Evolutionary conservation across 2,113 vertebrate genomes (phyloP).

Genomic region (Atlantisia rogersi): DNA sequence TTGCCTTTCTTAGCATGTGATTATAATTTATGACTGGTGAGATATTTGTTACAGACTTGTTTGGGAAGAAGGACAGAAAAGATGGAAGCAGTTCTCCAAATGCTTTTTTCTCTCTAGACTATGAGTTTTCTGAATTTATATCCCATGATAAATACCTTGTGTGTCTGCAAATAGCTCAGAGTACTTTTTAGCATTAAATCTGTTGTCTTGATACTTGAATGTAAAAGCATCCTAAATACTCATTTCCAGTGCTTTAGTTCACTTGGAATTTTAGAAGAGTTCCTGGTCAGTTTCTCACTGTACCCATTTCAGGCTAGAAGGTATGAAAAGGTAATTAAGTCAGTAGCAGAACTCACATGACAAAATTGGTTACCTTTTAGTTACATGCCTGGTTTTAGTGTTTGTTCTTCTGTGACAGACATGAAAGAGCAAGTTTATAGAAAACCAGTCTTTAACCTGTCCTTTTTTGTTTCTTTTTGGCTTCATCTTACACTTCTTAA

Average conservation of each 20-base stretch:
- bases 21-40: not conserved
- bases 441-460: not conserved
- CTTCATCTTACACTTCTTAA: not conserved
- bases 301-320: not conserved
- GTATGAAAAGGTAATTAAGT: not conserved
- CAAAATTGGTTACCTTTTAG: not conserved
- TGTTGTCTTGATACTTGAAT: not conserved
- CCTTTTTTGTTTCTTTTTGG: not conserved
- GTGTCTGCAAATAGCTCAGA: not conserved
- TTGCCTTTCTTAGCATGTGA: not conserved
- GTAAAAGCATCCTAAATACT: not conserved
- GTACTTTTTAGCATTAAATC: not conserved
- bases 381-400: not conserved
- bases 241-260: not conserved
- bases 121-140: not conserved
- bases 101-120: not conserved
- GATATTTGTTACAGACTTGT: not conserved
- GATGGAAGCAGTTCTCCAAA: not conserved
- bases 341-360: rapidly evolving
- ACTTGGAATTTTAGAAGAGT: not conserved
- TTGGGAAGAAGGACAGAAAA: not conserved
- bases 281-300: not conserved
- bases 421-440: not conserved
- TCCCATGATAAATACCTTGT: not conserved
- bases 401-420: not conserved